Conservation (phyloP, 2,888 invertebrate species). For the Leptopilina drosophilae region DNA sequence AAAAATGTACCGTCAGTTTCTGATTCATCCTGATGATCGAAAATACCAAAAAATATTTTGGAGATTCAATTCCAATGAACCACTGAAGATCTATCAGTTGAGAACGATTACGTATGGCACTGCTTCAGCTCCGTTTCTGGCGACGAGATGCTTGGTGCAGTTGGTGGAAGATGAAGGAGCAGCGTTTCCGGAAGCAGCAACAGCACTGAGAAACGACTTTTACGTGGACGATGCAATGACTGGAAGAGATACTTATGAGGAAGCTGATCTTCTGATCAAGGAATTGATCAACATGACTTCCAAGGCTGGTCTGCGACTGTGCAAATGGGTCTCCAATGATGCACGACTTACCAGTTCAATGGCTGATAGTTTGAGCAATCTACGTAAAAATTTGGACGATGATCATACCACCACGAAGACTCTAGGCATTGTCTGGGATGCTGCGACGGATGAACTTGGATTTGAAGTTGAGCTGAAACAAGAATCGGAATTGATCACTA, state of each 20-base stretch:
- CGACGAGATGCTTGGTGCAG: neutral
- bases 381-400: neutral
- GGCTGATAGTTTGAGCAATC: neutral
- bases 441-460: neutral
- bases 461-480: neutral
- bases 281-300: neutral
- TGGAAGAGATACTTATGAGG: conserved; percentile 14
- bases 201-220: neutral
- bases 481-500: too few species aligned
- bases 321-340: conserved; percentile 7
- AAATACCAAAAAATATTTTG: too few species aligned
- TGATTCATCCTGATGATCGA: too few species aligned
- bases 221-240: conserved; percentile 11
- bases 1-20: too few species aligned
- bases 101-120: too few species aligned
- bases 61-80: too few species aligned
- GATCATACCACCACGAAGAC: neutral
- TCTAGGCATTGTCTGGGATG: neutral
- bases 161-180: neutral
- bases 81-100: too few species aligned
- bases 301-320: neutral
- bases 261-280: neutral
- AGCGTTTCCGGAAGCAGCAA: neutral
- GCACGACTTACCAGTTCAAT: neutral
- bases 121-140: too few species aligned